phyloP scores from a whole-genome alignment of 2,113 vertebrate genomes.

The Onychorhynchus coronatus region DNA sequence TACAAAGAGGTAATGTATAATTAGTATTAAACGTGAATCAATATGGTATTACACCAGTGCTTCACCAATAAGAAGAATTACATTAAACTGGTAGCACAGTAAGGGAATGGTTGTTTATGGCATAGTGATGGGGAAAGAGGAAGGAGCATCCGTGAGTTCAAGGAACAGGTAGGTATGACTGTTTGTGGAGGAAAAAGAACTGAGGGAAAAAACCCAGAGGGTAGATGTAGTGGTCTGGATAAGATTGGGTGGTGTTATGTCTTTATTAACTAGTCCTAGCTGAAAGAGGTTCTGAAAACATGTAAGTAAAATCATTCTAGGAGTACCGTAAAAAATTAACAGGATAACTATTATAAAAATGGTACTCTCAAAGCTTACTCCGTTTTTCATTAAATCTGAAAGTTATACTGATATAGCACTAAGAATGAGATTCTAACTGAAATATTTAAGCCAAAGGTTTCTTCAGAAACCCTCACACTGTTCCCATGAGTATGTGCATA shows the following conservation, averaged over 20 bases:
- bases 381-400: background rate
- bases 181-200: background rate
- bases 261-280: background rate
- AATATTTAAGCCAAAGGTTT: conserved; percentile 15
- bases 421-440: background rate
- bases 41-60: rapidly evolving
- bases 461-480: background rate
- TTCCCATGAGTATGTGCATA: background rate
- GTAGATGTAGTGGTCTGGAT: background rate
- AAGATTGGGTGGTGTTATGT: background rate
- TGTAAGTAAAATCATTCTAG: background rate
- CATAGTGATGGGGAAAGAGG: background rate
- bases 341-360: background rate
- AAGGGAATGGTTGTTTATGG: background rate
- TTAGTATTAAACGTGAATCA: background rate
- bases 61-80: background rate
- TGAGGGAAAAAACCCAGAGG: background rate
- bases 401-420: background rate
- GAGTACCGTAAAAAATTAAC: background rate
- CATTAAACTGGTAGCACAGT: background rate
- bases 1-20: background rate
- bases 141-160: background rate
- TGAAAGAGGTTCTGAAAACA: background rate
- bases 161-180: background rate
- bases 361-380: background rate